Conservation (phyloP, 2,888 invertebrate genomes). For the Morpho achilles region DNA sequence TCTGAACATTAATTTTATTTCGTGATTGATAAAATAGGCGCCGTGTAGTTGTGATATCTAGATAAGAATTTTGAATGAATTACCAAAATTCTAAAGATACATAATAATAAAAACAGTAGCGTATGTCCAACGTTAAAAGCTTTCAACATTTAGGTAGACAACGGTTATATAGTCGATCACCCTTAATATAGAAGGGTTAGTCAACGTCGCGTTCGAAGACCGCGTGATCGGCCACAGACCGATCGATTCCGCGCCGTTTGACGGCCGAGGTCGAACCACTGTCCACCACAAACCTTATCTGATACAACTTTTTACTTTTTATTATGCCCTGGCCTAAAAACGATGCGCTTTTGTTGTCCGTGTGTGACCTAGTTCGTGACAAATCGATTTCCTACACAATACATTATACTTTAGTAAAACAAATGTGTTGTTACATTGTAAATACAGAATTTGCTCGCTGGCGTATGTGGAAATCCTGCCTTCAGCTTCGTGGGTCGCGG, state of each 20-base stretch:
- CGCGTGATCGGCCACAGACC: conserved; percentile 56
- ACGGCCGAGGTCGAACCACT: conserved; percentile 74
- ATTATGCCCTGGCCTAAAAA: conserved; percentile 59
- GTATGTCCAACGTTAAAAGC: too few species aligned
- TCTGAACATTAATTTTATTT: too few species aligned
- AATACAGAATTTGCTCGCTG: neutral
- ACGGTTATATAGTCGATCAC: conserved; percentile 14
- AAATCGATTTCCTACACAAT: conserved; percentile 59
- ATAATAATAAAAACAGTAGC: too few species aligned
- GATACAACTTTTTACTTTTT: conserved; percentile 60
- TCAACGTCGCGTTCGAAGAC: conserved; percentile 48
- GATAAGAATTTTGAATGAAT: too few species aligned
- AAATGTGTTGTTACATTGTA: conserved; percentile 32
- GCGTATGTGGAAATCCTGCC: too few species aligned
- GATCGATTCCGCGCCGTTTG: conserved; percentile 71
- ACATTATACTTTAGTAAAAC: conserved; percentile 42
- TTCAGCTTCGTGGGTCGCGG: too few species aligned
- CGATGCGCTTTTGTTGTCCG: conserved; percentile 56
- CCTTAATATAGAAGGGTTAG: conserved; percentile 31
- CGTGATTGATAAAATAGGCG: too few species aligned
- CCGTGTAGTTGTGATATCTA: too few species aligned
- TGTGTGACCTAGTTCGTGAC: conserved; percentile 68
- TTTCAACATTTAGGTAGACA: conserved; percentile 1
- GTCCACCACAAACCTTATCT: conserved; percentile 73
- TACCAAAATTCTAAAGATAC: too few species aligned